A percentile compares a stretch with the other conserved stretches of the same genome.
Conservation (phyloP, 2,797 vertebrate genomes). For the Smutsia gigantea region DNA sequence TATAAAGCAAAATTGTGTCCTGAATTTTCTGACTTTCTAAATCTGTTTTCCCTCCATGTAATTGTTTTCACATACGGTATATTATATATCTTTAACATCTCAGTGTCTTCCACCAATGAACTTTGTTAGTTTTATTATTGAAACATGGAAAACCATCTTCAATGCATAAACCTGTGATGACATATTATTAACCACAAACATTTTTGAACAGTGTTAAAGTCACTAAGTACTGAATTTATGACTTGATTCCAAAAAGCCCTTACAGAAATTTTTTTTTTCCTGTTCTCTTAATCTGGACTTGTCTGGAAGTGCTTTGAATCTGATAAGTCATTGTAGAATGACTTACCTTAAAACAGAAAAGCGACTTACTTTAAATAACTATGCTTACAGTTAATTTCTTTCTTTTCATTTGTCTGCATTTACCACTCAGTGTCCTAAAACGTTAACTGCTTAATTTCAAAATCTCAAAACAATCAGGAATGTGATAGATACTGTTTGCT, state of each 20-base stretch:
- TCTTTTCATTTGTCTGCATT: neutral
- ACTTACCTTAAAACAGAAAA: constrained; percentile 45
- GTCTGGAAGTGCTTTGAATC: constrained; percentile 2
- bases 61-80: constrained; percentile 4
- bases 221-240: constrained; percentile 32
- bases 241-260: neutral
- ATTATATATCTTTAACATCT: constrained; percentile 14
- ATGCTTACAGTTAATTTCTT: neutral
- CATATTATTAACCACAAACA: neutral
- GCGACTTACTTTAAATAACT: constrained; percentile 26
- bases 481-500: neutral
- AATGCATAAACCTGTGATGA: neutral
- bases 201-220: constrained; percentile 38
- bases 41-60: constrained; percentile 4
- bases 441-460: neutral
- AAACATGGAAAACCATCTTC: constrained; percentile 11
- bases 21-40: constrained; percentile 19
- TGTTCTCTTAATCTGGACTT: neutral
- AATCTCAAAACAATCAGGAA: neutral
- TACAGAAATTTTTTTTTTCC: neutral
- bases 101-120: neutral
- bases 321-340: neutral
- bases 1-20: constrained; percentile 16
- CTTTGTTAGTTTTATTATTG: constrained; percentile 30
- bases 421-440: neutral